These are phyloP conservation scores for Trichogramma pretiosum DNA, from an alignment of 1,140 invertebrate species.

Conservation along the genomic window DNA sequence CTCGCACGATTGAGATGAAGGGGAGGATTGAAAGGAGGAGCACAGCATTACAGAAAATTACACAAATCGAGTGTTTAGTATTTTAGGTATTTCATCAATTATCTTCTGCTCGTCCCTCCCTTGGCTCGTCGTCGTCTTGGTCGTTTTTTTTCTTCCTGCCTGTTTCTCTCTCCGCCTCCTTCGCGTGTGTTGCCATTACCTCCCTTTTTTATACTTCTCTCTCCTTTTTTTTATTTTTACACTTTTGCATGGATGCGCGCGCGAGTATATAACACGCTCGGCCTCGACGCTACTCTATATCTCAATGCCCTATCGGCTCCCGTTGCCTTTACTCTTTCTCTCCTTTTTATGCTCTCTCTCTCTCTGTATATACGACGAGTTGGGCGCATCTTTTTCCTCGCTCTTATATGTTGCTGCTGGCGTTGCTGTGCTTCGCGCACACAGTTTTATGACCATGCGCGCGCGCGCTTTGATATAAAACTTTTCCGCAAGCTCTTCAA, in stretches of 20 bases:
- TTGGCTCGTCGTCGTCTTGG: conserved; percentile 1
- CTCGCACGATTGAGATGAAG: too few relatives aligned
- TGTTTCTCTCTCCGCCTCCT: conserved; percentile 7
- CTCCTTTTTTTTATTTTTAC: not conserved
- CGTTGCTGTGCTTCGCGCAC: conserved; percentile 1
- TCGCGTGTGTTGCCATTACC: not conserved
- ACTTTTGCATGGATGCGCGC: conserved; percentile 9
- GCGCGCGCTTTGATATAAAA: conserved; percentile 17
- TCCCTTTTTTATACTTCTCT: conserved; percentile 11
- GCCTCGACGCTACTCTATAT: too few relatives aligned
- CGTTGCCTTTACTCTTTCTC: conserved; percentile 1
- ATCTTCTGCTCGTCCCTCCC: conserved; percentile 4
- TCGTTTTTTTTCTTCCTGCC: conserved; percentile 15
- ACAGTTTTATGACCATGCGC: conserved; percentile 11
- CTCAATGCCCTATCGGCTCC: conserved; percentile 15
- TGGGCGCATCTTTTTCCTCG: not conserved
- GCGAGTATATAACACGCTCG: too few relatives aligned
- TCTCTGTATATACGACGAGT: not conserved
- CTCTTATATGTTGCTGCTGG: too few relatives aligned
- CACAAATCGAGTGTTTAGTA: conserved; percentile 15
- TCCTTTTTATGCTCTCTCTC: conserved; percentile 2
- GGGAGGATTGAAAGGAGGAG: too few relatives aligned
- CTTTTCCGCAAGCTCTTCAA: conserved; percentile 19
- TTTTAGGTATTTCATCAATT: conserved; percentile 20
- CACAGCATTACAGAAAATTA: conserved; percentile 17